Evolutionary conservation across 2,113 vertebrate genomes (phyloP).

Genomic region (Campylorhamphus procurvoides): DNA sequence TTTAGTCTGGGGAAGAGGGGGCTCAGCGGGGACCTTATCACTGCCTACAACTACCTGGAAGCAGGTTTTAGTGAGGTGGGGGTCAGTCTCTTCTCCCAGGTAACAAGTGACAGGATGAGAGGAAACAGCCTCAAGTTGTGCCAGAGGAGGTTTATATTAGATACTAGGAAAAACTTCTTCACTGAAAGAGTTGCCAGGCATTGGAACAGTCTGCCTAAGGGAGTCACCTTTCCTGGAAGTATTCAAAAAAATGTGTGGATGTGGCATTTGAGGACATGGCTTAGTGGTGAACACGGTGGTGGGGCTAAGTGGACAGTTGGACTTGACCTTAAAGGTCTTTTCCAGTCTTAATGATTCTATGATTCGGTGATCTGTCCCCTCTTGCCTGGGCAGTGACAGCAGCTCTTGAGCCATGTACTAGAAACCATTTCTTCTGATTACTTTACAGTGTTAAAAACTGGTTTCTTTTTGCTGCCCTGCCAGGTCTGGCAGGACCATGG

Average conservation of each 20-base stretch:
- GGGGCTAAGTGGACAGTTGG: not conserved
- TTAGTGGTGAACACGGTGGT: not conserved
- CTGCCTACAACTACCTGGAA: not conserved
- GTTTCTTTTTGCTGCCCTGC: not conserved
- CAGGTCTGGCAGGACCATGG: rapidly evolving
- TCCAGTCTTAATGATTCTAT: not conserved
- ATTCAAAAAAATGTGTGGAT: rapidly evolving
- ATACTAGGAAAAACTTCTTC: not conserved
- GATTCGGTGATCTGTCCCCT: not conserved
- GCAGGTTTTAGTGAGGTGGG: not conserved
- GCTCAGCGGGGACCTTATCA: not conserved
- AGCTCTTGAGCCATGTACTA: not conserved
- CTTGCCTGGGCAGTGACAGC: not conserved
- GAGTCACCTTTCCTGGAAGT: not conserved
- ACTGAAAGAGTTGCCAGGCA: not conserved
- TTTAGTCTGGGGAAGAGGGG: not conserved
- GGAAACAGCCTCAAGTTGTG: not conserved
- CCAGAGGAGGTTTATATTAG: not conserved
- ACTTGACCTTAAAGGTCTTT: not conserved
- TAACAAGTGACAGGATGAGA: not conserved
- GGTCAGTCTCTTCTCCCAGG: rapidly evolving
- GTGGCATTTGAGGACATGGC: not conserved
- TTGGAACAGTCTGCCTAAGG: not conserved
- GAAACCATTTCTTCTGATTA: not conserved
- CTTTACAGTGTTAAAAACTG: not conserved